Evolutionary conservation across 1,140 invertebrate species (phyloP).

Genomic region (Drosophila bipectinata): DNA sequence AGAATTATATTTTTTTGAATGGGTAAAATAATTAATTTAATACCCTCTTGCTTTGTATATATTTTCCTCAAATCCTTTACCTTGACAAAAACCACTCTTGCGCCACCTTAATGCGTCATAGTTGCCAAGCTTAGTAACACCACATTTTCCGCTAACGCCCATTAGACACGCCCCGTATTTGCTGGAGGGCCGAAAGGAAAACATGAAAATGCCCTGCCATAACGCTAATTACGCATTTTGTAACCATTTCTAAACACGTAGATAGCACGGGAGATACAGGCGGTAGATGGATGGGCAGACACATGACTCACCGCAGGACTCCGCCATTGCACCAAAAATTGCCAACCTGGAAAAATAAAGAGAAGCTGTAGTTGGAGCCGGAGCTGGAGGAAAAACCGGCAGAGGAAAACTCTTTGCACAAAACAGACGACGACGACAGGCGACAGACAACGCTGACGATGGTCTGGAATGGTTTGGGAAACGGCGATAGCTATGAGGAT

Average conservation of each 20-base stretch:
- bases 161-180: conserved; percentile 48
- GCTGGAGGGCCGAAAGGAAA: conserved; percentile 22
- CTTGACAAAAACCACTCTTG: conserved; percentile 2
- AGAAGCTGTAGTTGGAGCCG: not conserved
- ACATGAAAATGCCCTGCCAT: conserved; percentile 57
- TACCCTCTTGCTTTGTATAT: not conserved
- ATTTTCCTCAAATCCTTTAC: not conserved
- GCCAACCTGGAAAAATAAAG: conserved; percentile 8
- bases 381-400: not conserved
- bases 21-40: not conserved
- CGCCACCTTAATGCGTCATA: conserved; percentile 30
- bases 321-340: conserved; percentile 26
- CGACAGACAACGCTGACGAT: conserved; percentile 54
- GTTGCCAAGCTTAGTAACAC: conserved; percentile 34
- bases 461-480: conserved; percentile 9
- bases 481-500: conserved; percentile 31
- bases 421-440: conserved; percentile 46
- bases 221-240: conserved; percentile 81
- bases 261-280: not conserved
- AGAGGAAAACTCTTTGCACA: conserved; percentile 53
- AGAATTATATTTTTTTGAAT: no score
- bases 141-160: conserved; percentile 35
- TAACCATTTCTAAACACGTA: conserved; percentile 67
- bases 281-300: conserved; percentile 42
- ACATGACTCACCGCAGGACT: conserved; percentile 45